Evolutionary conservation across 2,888 invertebrate species (phyloP).

Genomic region (Chorisops tibialis): DNA sequence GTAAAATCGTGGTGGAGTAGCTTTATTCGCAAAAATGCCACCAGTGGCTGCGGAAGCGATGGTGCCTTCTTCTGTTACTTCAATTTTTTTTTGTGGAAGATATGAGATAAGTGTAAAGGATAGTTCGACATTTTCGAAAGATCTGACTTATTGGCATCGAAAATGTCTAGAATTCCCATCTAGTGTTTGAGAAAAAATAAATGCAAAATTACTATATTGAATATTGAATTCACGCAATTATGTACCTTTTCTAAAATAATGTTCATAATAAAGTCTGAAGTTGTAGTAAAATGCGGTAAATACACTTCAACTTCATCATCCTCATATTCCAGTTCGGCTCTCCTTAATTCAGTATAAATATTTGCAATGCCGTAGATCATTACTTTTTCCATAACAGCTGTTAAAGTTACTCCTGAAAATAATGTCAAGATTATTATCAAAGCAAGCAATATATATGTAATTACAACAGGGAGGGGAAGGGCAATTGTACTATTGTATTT

Average conservation of each 20-base stretch:
- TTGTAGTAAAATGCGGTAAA: slow-evolving; percentile 61
- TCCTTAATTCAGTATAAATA: slow-evolving; percentile 55
- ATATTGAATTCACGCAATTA: background rate
- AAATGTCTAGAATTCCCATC: slow-evolving; percentile 68
- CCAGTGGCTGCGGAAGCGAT: slow-evolving; percentile 63
- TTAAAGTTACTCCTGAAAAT: slow-evolving; percentile 46
- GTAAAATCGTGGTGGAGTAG: slow-evolving; percentile 58
- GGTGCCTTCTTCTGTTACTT: slow-evolving; percentile 73
- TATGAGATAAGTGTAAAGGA: slow-evolving; percentile 58
- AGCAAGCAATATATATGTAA: too few species aligned
- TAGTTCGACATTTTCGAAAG: slow-evolving; percentile 58
- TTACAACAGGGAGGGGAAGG: too few species aligned
- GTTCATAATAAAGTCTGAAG: slow-evolving; percentile 61
- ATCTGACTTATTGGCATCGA: slow-evolving; percentile 57
- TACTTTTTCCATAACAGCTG: slow-evolving; percentile 57
- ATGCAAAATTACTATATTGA: slow-evolving; percentile 10
- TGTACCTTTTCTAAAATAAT: slow-evolving; percentile 56
- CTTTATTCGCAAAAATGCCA: slow-evolving; percentile 46
- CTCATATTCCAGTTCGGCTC: slow-evolving; percentile 54
- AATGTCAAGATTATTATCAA: too few species aligned
- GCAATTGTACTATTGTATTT: too few species aligned
- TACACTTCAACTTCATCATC: slow-evolving; percentile 62
- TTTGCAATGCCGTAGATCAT: slow-evolving; percentile 52
- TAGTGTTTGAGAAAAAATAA: slow-evolving; percentile 40
- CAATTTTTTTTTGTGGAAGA: slow-evolving; percentile 72